Conservation (phyloP, 2,113 vertebrate genomes). For the Pluvianellus socialis region DNA sequence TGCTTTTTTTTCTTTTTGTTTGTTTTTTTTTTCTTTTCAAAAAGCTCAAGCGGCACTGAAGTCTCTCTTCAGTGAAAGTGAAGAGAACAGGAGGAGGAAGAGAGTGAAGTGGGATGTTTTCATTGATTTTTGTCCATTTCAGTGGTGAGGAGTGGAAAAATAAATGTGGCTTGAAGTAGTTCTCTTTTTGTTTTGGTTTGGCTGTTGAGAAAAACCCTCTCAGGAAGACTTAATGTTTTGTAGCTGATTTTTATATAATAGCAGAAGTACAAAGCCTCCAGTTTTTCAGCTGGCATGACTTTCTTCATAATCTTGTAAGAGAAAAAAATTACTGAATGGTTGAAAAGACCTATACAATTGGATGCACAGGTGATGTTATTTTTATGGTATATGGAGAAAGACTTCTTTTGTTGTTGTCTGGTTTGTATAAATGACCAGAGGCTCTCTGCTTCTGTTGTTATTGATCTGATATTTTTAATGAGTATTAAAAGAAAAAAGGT, state of each 20-base stretch:
- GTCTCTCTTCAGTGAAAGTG: not conserved
- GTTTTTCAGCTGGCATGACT: not conserved
- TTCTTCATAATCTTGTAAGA: not conserved
- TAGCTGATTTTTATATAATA: not conserved
- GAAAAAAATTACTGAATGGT: not conserved
- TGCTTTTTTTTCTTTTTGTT: not conserved
- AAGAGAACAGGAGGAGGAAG: not conserved
- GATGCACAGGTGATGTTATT: not conserved
- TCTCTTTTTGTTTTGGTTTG: not conserved
- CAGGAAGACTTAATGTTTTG: not conserved
- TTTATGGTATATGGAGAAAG: not conserved
- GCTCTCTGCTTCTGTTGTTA: not conserved
- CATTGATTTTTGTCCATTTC: constrained; percentile 7
- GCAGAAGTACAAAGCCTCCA: not conserved
- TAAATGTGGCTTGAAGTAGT: not conserved
- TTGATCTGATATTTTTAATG: not conserved
- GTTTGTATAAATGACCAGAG: not conserved
- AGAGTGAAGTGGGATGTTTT: not conserved
- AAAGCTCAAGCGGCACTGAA: not conserved
- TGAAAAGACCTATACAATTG: not conserved
- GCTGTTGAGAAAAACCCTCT: not conserved
- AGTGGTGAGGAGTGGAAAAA: not conserved
- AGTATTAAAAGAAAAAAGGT: not conserved
- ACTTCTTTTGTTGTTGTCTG: not conserved
- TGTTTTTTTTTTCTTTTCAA: not conserved